Conservation (phyloP, 2,797 vertebrate species). For the Leptoclinus maculatus region DNA sequence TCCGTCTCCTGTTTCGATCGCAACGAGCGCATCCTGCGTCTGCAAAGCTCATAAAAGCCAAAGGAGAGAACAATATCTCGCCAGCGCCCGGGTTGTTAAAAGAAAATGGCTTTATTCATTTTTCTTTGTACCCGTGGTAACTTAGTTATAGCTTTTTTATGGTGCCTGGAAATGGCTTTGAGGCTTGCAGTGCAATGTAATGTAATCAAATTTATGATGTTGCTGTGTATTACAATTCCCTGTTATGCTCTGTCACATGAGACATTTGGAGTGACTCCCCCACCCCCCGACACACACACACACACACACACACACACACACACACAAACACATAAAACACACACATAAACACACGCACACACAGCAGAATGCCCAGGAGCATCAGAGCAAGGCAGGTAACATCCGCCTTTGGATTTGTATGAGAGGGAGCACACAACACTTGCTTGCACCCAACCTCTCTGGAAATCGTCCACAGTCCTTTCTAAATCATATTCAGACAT, state of each 20-base stretch:
- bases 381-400: constrained; percentile 52
- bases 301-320: neutral
- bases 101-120: constrained; percentile 83
- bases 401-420: constrained; percentile 43
- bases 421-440: constrained; percentile 37
- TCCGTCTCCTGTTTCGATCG: constrained; percentile 51
- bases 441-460: constrained; percentile 29
- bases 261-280: constrained; percentile 65
- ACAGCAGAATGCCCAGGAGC: constrained; percentile 32
- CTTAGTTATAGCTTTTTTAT: constrained; percentile 82
- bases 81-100: constrained; percentile 73
- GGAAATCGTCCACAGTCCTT: constrained; percentile 41
- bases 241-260: constrained; percentile 76
- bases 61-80: constrained; percentile 70
- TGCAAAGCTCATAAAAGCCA: constrained; percentile 71
- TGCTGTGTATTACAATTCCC: constrained; percentile 81
- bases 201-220: constrained; percentile 83
- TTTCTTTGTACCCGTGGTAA: constrained; percentile 78
- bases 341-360: constrained; percentile 6
- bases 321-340: neutral
- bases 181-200: constrained; percentile 77
- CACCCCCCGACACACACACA: neutral
- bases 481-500: constrained; percentile 53
- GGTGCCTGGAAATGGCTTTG: constrained; percentile 78
- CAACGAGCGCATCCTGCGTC: constrained; percentile 57